Conservation (phyloP, 1,140 invertebrate species). For the Pogonus chalceus region DNA sequence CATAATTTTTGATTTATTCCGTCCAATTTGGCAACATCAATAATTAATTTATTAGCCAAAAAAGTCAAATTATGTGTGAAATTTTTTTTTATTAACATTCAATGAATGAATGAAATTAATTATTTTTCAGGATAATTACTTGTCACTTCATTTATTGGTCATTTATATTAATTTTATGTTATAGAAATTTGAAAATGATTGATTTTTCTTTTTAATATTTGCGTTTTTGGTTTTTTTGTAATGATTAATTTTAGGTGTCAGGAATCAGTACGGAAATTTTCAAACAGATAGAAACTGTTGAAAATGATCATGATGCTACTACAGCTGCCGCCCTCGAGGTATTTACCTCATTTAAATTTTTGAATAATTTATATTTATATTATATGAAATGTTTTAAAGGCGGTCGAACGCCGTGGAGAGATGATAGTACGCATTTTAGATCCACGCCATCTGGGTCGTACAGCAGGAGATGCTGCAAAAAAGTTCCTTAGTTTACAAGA, state of each 20-base stretch:
- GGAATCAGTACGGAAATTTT: conserved; percentile 93
- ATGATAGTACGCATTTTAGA: conserved; percentile 90
- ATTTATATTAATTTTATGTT: too few relatives aligned
- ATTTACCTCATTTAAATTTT: conserved; percentile 16
- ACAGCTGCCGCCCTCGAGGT: conserved; percentile 80
- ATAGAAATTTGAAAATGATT: too few relatives aligned
- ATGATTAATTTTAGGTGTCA: conserved; percentile 56
- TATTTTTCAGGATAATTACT: too few relatives aligned
- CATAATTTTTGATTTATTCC: too few relatives aligned
- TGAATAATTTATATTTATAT: not conserved
- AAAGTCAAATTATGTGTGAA: too few relatives aligned
- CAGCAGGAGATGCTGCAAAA: conserved; percentile 72
- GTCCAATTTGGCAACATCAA: too few relatives aligned
- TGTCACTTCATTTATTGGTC: too few relatives aligned
- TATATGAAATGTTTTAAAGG: conserved; percentile 33
- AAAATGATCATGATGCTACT: conserved; percentile 87
- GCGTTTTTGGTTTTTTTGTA: not conserved
- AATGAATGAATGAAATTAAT: too few relatives aligned
- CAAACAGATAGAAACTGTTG: conserved; percentile 89
- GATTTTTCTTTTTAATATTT: conserved; percentile 11
- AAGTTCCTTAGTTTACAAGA: conserved; percentile 69
- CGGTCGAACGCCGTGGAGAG: conserved; percentile 82
- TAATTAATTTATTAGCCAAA: too few relatives aligned
- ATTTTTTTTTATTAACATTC: too few relatives aligned
- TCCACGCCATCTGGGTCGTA: conserved; percentile 69